Base-by-base conservation (phyloP, 2,113 vertebrate genomes). In the Narcine bancroftii region DNA sequence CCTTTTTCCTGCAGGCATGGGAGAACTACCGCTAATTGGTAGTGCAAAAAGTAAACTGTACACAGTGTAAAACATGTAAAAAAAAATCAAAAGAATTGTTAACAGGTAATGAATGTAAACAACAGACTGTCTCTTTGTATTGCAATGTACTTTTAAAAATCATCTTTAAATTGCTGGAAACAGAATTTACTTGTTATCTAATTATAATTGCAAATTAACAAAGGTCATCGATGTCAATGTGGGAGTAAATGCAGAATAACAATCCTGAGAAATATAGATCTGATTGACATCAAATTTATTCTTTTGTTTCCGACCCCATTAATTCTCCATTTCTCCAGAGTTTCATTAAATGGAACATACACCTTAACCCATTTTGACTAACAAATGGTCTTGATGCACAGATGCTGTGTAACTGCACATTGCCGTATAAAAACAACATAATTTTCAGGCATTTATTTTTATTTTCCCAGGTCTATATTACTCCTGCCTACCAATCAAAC, bases 111-210 rank as follows among this genome's bases (percentile, higher is more conserved):
- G n/a, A n/a, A n/a, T n/a, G n/a, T n/a, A n/a, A n/a, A n/a, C n/a
- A n/a, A n/a, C n/a, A n/a, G n/a, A n/a, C n/a, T n/a, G n/a, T n/a
- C n/a, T n/a, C n/a, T n/a, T n/a, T n/a, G n/a, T 63, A 63, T 29
- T 56, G 79, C 50, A 87, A 21, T n/a, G 33, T 63, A 11, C 21
- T 42, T 42, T 39, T 36, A 81, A 7, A 79, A 79, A 3, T 6
- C 45, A 10, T 39, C 45, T 81, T 50, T 47, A 81, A 81, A 5
- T 53, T 89, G 79, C n/a, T 89, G 56, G 83, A 89, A 89, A 89
- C 53, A 63, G n/a, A 89, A 53, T n/a, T 89, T 89, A 36, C 15
- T n/a, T 47, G 6, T 89, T 63, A 89, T 89, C 33, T 21, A 33
- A 63, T 63, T 63, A 50, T 11, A 47, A 50, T 29, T 45, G 7